phyloP scores from a whole-genome alignment of 2,888 invertebrate species.

The Leucophenga maculata region DNA sequence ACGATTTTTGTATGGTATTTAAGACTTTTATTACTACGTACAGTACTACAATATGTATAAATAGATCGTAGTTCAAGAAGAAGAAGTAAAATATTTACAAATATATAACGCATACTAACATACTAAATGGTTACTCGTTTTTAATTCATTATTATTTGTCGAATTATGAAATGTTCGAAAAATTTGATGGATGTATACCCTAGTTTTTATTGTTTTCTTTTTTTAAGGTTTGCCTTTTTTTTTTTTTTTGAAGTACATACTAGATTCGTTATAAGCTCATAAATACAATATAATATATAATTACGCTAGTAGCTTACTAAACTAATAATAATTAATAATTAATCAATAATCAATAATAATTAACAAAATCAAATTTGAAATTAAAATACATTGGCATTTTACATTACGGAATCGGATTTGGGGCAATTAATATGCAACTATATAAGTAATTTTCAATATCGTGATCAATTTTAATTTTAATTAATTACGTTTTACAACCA shows the following conservation, averaged over 20 bases:
- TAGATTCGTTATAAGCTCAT: constrained; percentile 53
- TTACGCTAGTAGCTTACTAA: constrained; percentile 40
- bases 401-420: constrained; percentile 18
- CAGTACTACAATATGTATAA: too few relatives aligned
- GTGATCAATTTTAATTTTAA: constrained; percentile 5
- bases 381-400: constrained; percentile 15
- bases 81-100: too few relatives aligned
- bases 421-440: constrained; percentile 26
- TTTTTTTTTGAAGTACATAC: constrained; percentile 16
- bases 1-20: too few relatives aligned
- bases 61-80: too few relatives aligned
- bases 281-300: constrained; percentile 61
- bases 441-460: constrained; percentile 6
- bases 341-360: not conserved
- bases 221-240: not conserved
- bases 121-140: too few relatives aligned
- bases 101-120: too few relatives aligned
- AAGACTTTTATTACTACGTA: too few relatives aligned
- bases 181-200: not conserved
- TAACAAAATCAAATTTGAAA: constrained; percentile 18
- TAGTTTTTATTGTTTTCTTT: not conserved
- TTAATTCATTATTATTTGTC: too few relatives aligned
- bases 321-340: constrained; percentile 38
- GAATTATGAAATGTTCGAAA: not conserved
- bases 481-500: constrained; percentile 17